Evolutionary conservation across 2,113 vertebrate species (phyloP).

Genomic region (Dasyprocta punctata): DNA sequence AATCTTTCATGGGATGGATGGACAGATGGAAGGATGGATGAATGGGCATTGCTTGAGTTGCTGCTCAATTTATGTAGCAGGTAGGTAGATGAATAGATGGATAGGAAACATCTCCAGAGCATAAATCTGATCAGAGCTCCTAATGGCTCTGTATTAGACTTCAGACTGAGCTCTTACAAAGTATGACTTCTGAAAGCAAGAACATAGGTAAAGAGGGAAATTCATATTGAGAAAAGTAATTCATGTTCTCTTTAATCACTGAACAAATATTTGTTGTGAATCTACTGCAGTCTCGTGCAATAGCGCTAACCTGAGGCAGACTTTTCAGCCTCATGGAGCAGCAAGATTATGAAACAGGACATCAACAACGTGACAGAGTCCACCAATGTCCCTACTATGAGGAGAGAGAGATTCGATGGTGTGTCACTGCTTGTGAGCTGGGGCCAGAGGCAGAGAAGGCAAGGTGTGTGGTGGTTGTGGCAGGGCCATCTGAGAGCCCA

Average conservation of each 20-base stretch:
- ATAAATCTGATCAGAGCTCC: background rate
- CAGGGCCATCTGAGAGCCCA: background rate
- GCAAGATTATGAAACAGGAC: background rate
- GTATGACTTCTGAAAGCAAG: background rate
- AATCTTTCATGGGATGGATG: background rate
- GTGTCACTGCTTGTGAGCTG: background rate
- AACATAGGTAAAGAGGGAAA: background rate
- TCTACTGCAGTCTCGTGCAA: background rate
- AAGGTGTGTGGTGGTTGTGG: too few relatives aligned
- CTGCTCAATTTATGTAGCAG: background rate
- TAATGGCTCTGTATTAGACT: background rate
- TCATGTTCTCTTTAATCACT: slow-evolving; percentile 8
- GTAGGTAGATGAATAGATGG: background rate
- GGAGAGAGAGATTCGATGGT: background rate
- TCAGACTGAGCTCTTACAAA: background rate
- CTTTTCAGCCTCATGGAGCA: background rate
- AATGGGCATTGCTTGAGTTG: background rate
- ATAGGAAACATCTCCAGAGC: background rate
- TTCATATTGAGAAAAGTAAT: slow-evolving; percentile 42
- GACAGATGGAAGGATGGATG: background rate
- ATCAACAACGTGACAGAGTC: background rate
- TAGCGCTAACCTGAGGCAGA: background rate
- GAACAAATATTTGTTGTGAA: background rate
- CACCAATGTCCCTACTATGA: background rate
- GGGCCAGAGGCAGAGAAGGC: background rate